A percentile compares a stretch with the other conserved stretches of the same genome.
These are phyloP conservation scores for Crotalus tigris DNA, from an alignment of 2,113 vertebrate genomes.

Conservation along the genomic window DNA sequence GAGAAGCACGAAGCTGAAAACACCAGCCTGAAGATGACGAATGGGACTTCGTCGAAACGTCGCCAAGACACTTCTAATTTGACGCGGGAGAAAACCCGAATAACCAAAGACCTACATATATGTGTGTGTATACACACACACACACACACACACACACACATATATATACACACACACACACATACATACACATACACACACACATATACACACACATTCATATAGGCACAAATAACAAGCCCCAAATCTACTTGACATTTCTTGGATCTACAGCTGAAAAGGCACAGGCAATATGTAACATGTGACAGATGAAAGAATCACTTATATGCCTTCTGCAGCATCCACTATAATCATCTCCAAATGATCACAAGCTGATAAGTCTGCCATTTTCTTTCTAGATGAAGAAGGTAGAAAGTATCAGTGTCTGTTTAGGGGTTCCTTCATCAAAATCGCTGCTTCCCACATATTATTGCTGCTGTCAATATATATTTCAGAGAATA, in stretches of 20 bases:
- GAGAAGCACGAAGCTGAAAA: no score
- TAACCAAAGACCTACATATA: no score
- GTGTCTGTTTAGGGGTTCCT: not conserved
- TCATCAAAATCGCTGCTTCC: not conserved
- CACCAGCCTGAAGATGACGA: no score
- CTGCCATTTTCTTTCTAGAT: not conserved
- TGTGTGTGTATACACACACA: no score
- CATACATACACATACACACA: accelerated
- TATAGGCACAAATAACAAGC: not conserved
- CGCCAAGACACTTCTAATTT: no score
- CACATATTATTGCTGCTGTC: not conserved
- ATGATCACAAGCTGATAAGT: not conserved
- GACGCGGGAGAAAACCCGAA: no score
- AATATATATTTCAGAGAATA: not conserved
- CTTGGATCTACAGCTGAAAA: not conserved
- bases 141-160: no score
- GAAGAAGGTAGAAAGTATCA: not conserved
- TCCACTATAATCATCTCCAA: not conserved
- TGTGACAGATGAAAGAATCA: not conserved
- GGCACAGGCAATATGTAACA: no score
- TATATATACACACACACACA: no score
- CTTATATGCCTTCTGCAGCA: not conserved
- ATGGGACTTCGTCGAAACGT: no score
- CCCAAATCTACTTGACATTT: not conserved
- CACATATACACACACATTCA: not conserved